Conservation (phyloP, 2,113 vertebrate species). For the Arizona elegans region DNA sequence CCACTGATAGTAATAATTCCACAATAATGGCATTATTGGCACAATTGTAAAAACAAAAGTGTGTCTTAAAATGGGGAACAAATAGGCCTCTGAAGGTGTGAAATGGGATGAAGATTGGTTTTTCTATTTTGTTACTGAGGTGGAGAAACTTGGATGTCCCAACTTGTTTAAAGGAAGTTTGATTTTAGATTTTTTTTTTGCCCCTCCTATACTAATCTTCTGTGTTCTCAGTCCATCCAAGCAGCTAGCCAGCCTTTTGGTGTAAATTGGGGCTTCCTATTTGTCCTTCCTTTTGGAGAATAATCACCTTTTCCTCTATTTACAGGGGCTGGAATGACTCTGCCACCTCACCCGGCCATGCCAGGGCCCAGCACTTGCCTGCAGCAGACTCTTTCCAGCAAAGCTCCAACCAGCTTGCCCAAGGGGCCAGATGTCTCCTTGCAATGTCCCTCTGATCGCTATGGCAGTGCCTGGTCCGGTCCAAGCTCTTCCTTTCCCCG, state of each 20-base stretch:
- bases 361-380: background rate
- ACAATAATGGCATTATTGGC: background rate
- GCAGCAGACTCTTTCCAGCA: background rate
- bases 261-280: too few relatives aligned
- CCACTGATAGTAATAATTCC: background rate
- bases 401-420: slow-evolving; percentile 15
- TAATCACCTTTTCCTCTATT: background rate
- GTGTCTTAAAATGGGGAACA: background rate
- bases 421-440: background rate
- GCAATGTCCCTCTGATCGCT: slow-evolving; percentile 20
- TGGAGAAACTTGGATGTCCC: background rate
- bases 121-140: background rate
- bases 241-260: background rate
- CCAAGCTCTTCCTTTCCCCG: slow-evolving; percentile 56
- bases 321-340: slow-evolving; percentile 3
- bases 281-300: background rate
- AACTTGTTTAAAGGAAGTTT: background rate
- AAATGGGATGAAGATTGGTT: background rate
- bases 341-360: background rate
- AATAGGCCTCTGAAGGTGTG: background rate
- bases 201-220: background rate
- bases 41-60: background rate
- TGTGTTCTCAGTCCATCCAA: background rate
- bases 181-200: background rate
- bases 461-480: slow-evolving; percentile 30